Percentiles rank a stretch among this genome's conserved stretches.
phyloP scores from a whole-genome alignment of 2,797 vertebrate species.

The Gadopsis marmoratus region DNA sequence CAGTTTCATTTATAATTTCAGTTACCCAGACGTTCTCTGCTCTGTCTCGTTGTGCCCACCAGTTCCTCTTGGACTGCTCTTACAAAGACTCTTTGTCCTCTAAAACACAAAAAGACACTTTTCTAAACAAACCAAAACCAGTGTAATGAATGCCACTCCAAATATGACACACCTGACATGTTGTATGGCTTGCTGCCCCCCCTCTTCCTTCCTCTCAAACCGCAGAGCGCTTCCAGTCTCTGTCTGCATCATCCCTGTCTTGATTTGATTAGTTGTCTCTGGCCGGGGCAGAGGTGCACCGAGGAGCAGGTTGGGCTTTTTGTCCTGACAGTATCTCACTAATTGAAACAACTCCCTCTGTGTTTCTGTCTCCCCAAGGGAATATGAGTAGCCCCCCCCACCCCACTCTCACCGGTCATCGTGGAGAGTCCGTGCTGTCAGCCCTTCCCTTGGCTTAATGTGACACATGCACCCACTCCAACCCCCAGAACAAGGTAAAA shows the following conservation, averaged over 20 bases:
- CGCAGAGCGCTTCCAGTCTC: slow-evolving; percentile 49
- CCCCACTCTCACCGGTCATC: slow-evolving; percentile 37
- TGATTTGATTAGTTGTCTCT: slow-evolving; percentile 75
- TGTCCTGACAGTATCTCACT: slow-evolving; percentile 67
- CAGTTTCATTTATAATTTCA: neutral
- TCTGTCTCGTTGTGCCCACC: neutral
- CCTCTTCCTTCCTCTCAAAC: slow-evolving; percentile 25
- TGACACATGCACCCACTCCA: slow-evolving; percentile 42
- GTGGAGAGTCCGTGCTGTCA: slow-evolving; percentile 53
- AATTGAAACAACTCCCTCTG: slow-evolving; percentile 80
- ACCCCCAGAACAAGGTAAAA: slow-evolving; percentile 18
- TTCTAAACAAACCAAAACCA: slow-evolving; percentile 21
- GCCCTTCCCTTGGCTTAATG: slow-evolving; percentile 40
- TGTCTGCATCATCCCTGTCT: slow-evolving; percentile 53
- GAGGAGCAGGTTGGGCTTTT: slow-evolving; percentile 66
- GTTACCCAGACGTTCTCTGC: neutral
- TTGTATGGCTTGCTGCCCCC: neutral
- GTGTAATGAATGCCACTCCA: slow-evolving; percentile 13
- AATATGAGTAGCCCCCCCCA: slow-evolving; percentile 38
- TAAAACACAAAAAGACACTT: neutral
- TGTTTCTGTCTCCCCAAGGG: slow-evolving; percentile 66
- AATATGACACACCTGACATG: slow-evolving; percentile 39
- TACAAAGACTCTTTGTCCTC: neutral
- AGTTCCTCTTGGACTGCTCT: neutral
- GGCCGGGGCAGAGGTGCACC: slow-evolving; percentile 53